Conservation (phyloP, 2,113 vertebrate genomes). For the Amphiprion ocellaris region DNA sequence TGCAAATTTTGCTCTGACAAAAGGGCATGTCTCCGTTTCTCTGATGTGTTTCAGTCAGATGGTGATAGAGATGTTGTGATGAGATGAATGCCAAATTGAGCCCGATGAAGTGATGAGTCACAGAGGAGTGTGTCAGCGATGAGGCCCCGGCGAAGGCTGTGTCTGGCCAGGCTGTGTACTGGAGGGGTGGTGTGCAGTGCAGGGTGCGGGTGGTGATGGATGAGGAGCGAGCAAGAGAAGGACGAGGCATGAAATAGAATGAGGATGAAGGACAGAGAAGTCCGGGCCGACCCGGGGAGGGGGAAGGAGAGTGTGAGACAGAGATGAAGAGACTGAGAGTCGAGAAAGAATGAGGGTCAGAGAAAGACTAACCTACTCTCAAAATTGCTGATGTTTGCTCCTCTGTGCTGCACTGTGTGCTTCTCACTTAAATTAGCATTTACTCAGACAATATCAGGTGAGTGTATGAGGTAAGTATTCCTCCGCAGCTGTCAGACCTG, state of each 20-base stretch:
- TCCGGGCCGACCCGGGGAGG: constrained; percentile 58
- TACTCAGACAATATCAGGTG: constrained; percentile 60
- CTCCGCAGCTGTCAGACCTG: constrained; percentile 35
- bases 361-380: constrained; percentile 72
- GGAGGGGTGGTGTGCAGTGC: constrained; percentile 9
- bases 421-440: constrained; percentile 71
- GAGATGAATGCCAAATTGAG: constrained; percentile 66
- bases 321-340: constrained; percentile 78
- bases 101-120: constrained; percentile 78
- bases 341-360: constrained; percentile 78
- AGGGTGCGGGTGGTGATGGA: constrained; percentile 75
- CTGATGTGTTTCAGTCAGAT: constrained; percentile 22
- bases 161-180: constrained; percentile 56
- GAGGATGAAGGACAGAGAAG: constrained; percentile 81
- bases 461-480: constrained; percentile 55
- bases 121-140: constrained; percentile 65
- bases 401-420: constrained; percentile 38
- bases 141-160: constrained; percentile 51
- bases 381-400: constrained; percentile 80
- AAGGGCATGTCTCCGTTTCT: constrained; percentile 29
- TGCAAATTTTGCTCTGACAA: constrained; percentile 41
- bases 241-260: constrained; percentile 84
- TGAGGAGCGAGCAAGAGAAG: constrained; percentile 75
- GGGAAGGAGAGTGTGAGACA: constrained; percentile 70
- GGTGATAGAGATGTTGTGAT: constrained; percentile 55